Conservation (phyloP, 2,113 vertebrate species). For the Sinocyclocheilus anophthalmus region DNA sequence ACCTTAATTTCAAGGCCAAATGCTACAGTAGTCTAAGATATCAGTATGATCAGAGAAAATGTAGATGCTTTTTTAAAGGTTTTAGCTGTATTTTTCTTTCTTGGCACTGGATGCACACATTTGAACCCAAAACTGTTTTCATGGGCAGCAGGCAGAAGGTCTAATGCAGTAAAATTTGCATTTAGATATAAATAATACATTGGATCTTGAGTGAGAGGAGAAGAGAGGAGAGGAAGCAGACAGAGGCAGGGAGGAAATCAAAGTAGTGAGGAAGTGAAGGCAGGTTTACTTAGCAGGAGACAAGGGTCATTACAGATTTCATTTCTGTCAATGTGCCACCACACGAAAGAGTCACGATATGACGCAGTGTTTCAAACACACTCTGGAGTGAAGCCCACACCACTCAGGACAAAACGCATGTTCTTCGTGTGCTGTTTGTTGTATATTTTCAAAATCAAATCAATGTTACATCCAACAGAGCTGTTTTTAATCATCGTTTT, state of each 20-base stretch:
- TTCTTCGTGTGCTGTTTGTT: background rate
- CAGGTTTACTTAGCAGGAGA: conserved; percentile 36
- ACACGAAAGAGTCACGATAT: background rate
- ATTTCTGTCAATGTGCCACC: conserved; percentile 20
- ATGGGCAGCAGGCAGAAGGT: conserved; percentile 20
- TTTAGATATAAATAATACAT: conserved; percentile 67
- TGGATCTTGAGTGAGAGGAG: conserved; percentile 32
- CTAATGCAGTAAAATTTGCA: conserved; percentile 49
- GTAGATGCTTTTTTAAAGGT: background rate
- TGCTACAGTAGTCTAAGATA: background rate
- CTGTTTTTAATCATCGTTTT: background rate
- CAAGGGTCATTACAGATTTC: conserved; percentile 34
- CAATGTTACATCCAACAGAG: background rate
- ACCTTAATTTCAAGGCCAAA: background rate
- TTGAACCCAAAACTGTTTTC: conserved; percentile 28
- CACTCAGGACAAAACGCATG: background rate
- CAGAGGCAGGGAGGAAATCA: conserved; percentile 9
- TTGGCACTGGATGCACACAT: conserved; percentile 22
- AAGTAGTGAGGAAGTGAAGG: conserved; percentile 19
- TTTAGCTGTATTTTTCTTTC: conserved; percentile 1
- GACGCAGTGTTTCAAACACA: conserved; percentile 9
- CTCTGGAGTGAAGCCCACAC: background rate
- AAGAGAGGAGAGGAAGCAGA: background rate
- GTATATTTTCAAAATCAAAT: background rate
- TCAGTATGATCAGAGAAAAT: background rate